phyloP scores from a whole-genome alignment of 2,888 invertebrate species.

The Leptopilina syphax region DNA sequence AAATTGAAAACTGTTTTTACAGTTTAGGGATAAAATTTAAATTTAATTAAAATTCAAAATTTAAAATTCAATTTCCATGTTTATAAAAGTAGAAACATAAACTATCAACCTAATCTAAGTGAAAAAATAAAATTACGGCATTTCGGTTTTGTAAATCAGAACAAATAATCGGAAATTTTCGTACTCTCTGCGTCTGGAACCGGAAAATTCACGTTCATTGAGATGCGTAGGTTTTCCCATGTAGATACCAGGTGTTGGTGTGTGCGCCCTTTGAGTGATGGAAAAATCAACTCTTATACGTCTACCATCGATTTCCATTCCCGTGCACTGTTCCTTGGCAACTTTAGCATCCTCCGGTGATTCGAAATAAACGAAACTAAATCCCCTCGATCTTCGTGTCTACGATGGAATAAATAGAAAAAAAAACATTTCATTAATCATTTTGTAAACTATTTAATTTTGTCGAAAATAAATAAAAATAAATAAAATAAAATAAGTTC shows the following conservation, averaged over 20 bases:
- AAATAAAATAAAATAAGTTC: background rate
- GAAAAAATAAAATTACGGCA: too few species aligned
- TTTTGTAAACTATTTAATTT: background rate
- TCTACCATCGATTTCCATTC: constrained; percentile 95
- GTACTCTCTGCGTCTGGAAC: constrained; percentile 79
- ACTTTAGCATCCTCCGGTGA: constrained; percentile 92
- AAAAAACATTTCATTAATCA: constrained; percentile 51
- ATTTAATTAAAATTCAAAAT: too few species aligned
- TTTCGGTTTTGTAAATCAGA: too few species aligned
- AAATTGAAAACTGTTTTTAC: background rate
- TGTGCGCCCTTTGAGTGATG: constrained; percentile 96
- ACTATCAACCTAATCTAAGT: too few species aligned
- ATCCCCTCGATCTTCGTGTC: constrained; percentile 96
- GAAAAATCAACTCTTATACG: constrained; percentile 97
- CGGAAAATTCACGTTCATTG: constrained; percentile 71
- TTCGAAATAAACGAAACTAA: constrained; percentile 96
- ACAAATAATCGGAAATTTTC: constrained; percentile 58
- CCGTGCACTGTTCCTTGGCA: constrained; percentile 95
- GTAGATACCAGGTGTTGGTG: constrained; percentile 98
- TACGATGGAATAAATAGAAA: constrained; percentile 74
- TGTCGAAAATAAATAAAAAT: background rate
- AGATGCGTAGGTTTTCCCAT: constrained; percentile 93
- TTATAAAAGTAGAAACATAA: too few species aligned
- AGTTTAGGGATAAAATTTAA: too few species aligned
- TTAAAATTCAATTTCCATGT: too few species aligned